phyloP scores from a whole-genome alignment of 2,113 vertebrate species.

The Apteryx owenii region DNA sequence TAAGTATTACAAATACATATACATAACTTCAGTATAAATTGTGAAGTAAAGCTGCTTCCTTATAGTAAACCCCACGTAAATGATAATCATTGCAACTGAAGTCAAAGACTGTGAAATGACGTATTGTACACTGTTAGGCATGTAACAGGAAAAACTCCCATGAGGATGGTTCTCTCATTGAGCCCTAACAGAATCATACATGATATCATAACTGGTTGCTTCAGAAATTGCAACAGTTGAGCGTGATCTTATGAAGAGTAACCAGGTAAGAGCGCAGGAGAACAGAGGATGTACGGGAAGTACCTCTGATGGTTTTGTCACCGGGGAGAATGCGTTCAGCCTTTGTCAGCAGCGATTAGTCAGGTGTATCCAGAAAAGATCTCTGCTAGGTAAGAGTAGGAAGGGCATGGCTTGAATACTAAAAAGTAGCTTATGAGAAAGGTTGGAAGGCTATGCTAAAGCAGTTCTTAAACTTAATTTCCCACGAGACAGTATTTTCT shows the following conservation, averaged over 20 bases:
- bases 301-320: not conserved
- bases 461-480: not conserved
- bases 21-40: not conserved
- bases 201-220: accelerated
- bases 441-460: not conserved
- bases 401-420: not conserved
- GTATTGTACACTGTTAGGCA: not conserved
- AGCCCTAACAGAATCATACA: accelerated
- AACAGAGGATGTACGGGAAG: not conserved
- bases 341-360: not conserved
- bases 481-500: not conserved
- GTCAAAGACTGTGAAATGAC: accelerated
- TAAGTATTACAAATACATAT: not conserved
- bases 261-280: not conserved
- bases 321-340: not conserved
- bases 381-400: not conserved
- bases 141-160: not conserved
- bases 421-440: not conserved
- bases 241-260: not conserved
- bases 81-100: not conserved
- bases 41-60: not conserved
- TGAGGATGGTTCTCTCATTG: accelerated
- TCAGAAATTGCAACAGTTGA: not conserved
- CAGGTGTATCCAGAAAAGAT: not conserved
- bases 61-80: not conserved